These are phyloP conservation scores for Conus canariensis DNA, from an alignment of 2,888 invertebrate species.

Conservation along the genomic window DNA sequence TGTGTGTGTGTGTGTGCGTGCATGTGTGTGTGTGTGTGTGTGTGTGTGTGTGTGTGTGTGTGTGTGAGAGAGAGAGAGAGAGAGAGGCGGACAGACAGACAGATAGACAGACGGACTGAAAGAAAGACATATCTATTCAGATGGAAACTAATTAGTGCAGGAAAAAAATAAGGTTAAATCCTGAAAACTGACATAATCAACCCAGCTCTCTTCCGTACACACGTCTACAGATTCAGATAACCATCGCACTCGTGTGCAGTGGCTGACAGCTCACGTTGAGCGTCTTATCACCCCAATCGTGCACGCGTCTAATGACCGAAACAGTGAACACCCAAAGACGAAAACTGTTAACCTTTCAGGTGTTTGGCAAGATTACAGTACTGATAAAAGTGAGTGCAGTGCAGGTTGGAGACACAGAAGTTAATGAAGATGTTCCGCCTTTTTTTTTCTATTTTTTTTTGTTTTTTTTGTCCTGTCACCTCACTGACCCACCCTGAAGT, in stretches of 20 bases:
- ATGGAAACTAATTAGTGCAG: background rate
- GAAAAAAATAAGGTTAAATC: background rate
- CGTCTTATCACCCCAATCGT: slow-evolving; percentile 1
- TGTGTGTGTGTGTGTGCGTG: too few species aligned
- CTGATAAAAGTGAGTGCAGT: background rate
- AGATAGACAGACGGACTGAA: background rate
- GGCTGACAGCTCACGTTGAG: background rate
- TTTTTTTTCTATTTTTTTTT: background rate
- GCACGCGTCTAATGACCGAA: background rate
- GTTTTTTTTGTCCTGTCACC: background rate
- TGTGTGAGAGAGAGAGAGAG: background rate
- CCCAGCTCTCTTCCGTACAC: background rate
- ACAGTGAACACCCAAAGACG: background rate
- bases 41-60: too few species aligned
- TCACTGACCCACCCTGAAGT: too few species aligned
- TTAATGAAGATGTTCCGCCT: background rate
- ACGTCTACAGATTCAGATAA: background rate
- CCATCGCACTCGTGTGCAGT: too few species aligned
- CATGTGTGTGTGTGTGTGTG: background rate
- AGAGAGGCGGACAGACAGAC: background rate
- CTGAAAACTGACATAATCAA: too few species aligned
- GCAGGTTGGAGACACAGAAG: background rate
- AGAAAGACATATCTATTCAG: background rate
- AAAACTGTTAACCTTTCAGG: too few species aligned
- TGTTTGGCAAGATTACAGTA: background rate